Conservation (phyloP, 2,888 invertebrate genomes). For the Scaptodrosophila latifasciaeformis region DNA sequence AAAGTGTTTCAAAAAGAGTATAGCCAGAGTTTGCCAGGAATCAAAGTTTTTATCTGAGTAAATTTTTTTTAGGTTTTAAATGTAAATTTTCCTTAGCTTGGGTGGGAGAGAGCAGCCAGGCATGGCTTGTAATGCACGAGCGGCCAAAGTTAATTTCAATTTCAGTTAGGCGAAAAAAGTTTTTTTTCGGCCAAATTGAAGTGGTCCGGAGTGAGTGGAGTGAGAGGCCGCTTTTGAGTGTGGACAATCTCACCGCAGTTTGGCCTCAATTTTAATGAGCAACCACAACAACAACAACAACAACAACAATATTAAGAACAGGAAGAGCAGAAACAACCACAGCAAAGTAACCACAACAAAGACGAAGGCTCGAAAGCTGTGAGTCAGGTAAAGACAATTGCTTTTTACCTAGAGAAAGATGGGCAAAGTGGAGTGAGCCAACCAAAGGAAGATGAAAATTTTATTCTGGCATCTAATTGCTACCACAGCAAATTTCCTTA, state of each 20-base stretch:
- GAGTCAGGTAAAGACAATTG: slow-evolving; percentile 50
- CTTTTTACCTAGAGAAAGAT: slow-evolving; percentile 51
- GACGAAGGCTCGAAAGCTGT: not conserved
- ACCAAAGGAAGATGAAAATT: too few species aligned
- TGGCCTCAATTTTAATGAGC: slow-evolving; percentile 69
- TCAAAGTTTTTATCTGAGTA: too few species aligned
- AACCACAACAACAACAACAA: slow-evolving; percentile 8
- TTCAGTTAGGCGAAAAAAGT: slow-evolving; percentile 48
- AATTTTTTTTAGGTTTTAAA: too few species aligned
- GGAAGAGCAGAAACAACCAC: too few species aligned
- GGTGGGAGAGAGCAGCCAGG: slow-evolving; percentile 10
- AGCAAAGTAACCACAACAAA: slow-evolving; percentile 1
- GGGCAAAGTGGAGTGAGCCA: not conserved
- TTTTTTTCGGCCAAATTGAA: slow-evolving; percentile 43
- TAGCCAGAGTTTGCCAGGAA: too few species aligned
- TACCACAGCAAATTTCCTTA: not conserved
- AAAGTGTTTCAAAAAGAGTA: too few species aligned
- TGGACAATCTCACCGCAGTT: slow-evolving; percentile 10
- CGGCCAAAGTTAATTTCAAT: slow-evolving; percentile 64
- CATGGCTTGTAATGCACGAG: slow-evolving; percentile 25
- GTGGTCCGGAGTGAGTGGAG: slow-evolving; percentile 21
- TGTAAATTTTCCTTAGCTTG: too few species aligned
- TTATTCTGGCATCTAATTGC: slow-evolving; percentile 26
- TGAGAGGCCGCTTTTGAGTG: too few species aligned
- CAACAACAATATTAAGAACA: too few species aligned